phyloP scores from a whole-genome alignment of 1,140 invertebrate genomes.

The Thaumatotibia leucotreta region DNA sequence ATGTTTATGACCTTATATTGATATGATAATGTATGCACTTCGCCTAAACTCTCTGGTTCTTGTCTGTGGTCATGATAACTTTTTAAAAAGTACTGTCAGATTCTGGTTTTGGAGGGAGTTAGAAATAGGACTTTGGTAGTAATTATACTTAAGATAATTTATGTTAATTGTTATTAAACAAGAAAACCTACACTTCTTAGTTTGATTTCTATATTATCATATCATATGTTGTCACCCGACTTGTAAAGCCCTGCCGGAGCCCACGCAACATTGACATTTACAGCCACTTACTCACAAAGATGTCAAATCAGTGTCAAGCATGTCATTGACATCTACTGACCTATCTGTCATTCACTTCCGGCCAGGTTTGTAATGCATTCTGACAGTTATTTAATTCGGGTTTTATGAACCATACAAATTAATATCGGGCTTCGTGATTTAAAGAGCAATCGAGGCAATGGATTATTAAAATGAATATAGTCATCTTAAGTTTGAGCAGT shows the following conservation, averaged over 20 bases:
- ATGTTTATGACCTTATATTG: too few species aligned
- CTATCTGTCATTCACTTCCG: background rate
- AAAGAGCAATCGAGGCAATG: background rate
- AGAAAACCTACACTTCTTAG: too few species aligned
- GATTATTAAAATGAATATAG: background rate
- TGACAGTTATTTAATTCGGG: background rate
- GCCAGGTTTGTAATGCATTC: background rate
- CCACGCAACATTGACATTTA: background rate
- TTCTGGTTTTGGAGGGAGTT: too few species aligned
- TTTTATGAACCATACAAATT: background rate
- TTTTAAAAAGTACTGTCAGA: too few species aligned
- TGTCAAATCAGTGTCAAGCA: background rate
- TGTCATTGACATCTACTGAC: background rate
- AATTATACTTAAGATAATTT: too few species aligned
- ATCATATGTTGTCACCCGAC: background rate
- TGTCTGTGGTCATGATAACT: too few species aligned
- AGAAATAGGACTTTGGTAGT: too few species aligned
- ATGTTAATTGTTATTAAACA: too few species aligned
- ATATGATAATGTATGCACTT: too few species aligned
- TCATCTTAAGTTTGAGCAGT: too few species aligned
- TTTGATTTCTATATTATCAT: too few species aligned
- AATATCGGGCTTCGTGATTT: background rate
- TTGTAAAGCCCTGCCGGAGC: background rate
- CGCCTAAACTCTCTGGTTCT: too few species aligned
- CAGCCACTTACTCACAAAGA: background rate